Evolutionary conservation across 2,113 vertebrate species (phyloP).

Genomic region (Misgurnus anguillicaudatus): DNA sequence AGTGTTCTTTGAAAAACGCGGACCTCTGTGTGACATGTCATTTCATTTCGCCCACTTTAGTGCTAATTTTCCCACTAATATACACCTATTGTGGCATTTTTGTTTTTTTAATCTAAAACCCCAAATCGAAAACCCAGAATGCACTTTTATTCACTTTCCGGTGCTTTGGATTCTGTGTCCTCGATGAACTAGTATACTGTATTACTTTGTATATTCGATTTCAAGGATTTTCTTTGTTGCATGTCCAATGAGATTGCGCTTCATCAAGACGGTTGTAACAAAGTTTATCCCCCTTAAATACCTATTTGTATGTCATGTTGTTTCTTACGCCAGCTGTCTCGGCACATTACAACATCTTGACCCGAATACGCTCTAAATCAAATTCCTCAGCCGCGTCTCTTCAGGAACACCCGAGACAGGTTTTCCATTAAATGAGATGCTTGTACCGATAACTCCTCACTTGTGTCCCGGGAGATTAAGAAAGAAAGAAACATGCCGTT

Average conservation of each 20-base stretch:
- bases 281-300: constrained; percentile 61
- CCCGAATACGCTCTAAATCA: constrained; percentile 57
- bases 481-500: constrained; percentile 30
- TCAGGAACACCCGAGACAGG: constrained; percentile 57
- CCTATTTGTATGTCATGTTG: constrained; percentile 40
- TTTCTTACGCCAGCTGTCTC: constrained; percentile 48
- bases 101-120: constrained; percentile 69
- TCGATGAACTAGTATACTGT: neutral
- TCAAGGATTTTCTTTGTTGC: constrained; percentile 26
- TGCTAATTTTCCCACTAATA: constrained; percentile 75
- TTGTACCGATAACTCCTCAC: constrained; percentile 18
- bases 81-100: constrained; percentile 68
- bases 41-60: constrained; percentile 82
- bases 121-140: constrained; percentile 57
- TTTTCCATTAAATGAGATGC: constrained; percentile 62
- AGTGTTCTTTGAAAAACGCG: constrained; percentile 77
- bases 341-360: constrained; percentile 59
- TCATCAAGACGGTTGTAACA: constrained; percentile 63
- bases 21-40: constrained; percentile 81
- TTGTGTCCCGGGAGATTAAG: constrained; percentile 7
- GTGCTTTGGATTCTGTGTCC: neutral
- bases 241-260: constrained; percentile 56
- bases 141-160: constrained; percentile 27
- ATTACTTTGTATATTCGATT: neutral
- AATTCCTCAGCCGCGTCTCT: constrained; percentile 51